Percentiles rank a stretch among this genome's conserved stretches.
These are phyloP conservation scores for Larimichthys crocea DNA, from an alignment of 2,113 vertebrate genomes.

Conservation along the genomic window DNA sequence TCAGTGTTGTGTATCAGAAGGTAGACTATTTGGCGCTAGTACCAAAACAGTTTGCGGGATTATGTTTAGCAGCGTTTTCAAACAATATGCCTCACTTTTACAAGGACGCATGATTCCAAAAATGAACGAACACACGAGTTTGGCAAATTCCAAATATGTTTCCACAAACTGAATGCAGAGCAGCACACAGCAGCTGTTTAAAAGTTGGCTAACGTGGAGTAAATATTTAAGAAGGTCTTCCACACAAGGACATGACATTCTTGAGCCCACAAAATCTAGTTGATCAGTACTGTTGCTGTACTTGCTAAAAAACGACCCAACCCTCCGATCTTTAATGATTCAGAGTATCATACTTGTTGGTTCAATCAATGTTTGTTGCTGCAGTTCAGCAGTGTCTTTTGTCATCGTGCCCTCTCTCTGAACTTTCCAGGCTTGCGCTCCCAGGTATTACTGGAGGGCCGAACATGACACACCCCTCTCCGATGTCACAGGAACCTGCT, in stretches of 20 bases:
- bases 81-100: neutral
- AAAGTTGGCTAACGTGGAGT: neutral
- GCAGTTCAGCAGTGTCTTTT: neutral
- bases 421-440: slow-evolving; percentile 88
- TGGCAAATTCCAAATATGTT: neutral
- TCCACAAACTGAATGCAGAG: neutral
- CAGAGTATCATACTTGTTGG: neutral
- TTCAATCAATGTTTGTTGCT: neutral
- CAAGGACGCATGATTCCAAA: neutral
- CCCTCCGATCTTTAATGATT: neutral
- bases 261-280: neutral
- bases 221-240: neutral
- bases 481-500: slow-evolving; percentile 91
- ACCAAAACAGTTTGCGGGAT: neutral
- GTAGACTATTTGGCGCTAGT: neutral
- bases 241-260: neutral
- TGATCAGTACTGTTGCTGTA: neutral
- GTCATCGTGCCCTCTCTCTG: neutral
- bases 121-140: neutral
- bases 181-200: neutral
- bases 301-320: neutral
- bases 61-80: neutral
- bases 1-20: too few species aligned
- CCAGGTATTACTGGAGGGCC: slow-evolving; percentile 91
- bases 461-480: slow-evolving; percentile 79